Base-by-base conservation (phyloP, 2,888 invertebrate species). In the Eupsilia transversa region DNA sequence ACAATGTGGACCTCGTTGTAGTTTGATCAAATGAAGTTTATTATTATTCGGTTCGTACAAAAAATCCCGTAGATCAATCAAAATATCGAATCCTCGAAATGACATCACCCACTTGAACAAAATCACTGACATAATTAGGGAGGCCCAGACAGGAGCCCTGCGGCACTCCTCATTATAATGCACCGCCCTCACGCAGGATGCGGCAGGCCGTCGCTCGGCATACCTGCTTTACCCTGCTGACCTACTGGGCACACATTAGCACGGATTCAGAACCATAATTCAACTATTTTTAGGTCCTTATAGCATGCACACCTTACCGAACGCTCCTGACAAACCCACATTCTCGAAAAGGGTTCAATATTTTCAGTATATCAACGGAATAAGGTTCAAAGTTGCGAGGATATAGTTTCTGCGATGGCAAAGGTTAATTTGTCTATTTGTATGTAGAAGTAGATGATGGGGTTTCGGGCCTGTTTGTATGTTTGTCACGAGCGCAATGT, bases 241-340 rank as follows among this genome's bases (percentile, higher is more conserved):
- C 95, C 94, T 88, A 94, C 93, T 92, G 81, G 56, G 74, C 79
- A 84, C 88, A 91, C 92, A 92, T 94, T 93, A 93, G 91, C 92
- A 93, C 92, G 90, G 89, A 92, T 91, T 88, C 91, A 88, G 88
- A 89, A 76, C 90, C 89, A 92, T 92, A 91, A 89, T 82, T 71
- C 86, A 74, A 83, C 86, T 82, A 89, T 91, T 88, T 88, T 87
- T 86, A 83, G 86, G 81, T 86, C 78, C 88, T 84, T 89, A 89
- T 86, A 87, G 83, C 74, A 81, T 78, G 79, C 87, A 56, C n/a
- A 23, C 77, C 74, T 73, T 72, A 70, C 60, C 61, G 41, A 91
- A 91, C 66, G 86, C 86, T 79, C 78, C 69, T 54, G 38, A 73
- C 57, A 83, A 87, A 86, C 74, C 75, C 30, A 73, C 61, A 77